These are phyloP conservation scores for Ceratosolen solmsi DNA, from an alignment of 1,140 invertebrate genomes.

Conservation along the genomic window DNA sequence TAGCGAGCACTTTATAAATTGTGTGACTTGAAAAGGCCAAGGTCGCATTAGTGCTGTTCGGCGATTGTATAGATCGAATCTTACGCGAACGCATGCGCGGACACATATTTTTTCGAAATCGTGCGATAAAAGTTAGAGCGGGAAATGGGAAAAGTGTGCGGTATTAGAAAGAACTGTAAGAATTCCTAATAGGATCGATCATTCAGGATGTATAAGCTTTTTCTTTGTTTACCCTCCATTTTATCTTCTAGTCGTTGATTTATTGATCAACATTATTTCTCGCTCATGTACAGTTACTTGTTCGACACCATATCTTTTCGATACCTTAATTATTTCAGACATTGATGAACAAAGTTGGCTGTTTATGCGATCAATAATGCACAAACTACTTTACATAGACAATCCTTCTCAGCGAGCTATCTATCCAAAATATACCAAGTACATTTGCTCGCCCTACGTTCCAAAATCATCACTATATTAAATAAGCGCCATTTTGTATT, in stretches of 20 bases:
- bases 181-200: not conserved
- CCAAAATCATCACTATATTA: too few species aligned
- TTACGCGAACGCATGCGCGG: not conserved
- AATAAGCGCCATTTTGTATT: too few species aligned
- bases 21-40: too few species aligned
- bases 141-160: not conserved
- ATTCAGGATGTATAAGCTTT: not conserved
- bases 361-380: too few species aligned
- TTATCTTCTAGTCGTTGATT: not conserved
- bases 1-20: too few species aligned
- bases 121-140: not conserved
- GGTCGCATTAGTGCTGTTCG: slow-evolving; percentile 17
- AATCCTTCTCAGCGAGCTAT: too few species aligned
- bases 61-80: slow-evolving; percentile 48
- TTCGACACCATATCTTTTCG: not conserved
- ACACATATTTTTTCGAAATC: not conserved
- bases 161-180: not conserved
- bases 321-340: too few species aligned
- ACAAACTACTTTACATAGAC: too few species aligned
- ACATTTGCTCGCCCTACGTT: too few species aligned
- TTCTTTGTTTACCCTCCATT: not conserved
- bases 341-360: too few species aligned
- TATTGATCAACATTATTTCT: not conserved
- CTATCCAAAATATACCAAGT: too few species aligned
- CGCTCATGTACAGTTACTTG: not conserved